A percentile compares a stretch with the other conserved stretches of the same genome.
Evolutionary conservation across 2,797 vertebrate genomes (phyloP).

Genomic region (Anableps anableps): DNA sequence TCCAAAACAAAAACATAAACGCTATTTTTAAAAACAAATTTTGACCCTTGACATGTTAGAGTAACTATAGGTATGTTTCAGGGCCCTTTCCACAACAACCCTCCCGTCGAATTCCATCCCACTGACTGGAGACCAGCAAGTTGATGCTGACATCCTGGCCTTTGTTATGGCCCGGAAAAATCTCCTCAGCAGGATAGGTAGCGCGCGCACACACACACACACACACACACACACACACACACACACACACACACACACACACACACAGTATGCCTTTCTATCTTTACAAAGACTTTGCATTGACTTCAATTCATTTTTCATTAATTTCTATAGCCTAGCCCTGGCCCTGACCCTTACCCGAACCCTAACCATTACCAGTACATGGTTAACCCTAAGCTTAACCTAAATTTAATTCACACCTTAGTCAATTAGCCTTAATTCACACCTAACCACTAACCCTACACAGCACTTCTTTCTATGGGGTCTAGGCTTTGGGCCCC

Average conservation of each 20-base stretch:
- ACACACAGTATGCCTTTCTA: not conserved
- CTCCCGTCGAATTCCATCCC: constrained; percentile 76
- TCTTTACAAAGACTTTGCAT: not conserved
- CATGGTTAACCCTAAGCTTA: not conserved
- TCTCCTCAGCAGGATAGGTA: constrained; percentile 87
- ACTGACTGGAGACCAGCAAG: constrained; percentile 90
- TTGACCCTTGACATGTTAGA: not conserved
- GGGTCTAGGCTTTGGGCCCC: too few relatives aligned
- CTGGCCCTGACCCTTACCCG: not conserved
- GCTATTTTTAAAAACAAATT: not conserved
- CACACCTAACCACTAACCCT: not conserved
- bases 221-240: not conserved
- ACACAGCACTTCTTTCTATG: not conserved
- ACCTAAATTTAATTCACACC: not conserved
- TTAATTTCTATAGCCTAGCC: not conserved
- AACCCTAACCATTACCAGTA: not conserved
- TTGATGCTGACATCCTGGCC: constrained; percentile 91
- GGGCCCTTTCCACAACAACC: constrained; percentile 61
- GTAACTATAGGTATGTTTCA: constrained; percentile 66
- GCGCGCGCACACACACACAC: constrained; percentile 1
- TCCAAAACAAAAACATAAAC: not conserved
- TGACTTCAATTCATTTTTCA: not conserved
- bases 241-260: not conserved
- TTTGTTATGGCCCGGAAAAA: constrained; percentile 90
- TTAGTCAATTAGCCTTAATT: not conserved